Evolutionary conservation across 2,113 vertebrate species (phyloP), one percentile per base, ranked within the genome.

Genomic region (Semicossyphus pulcher): DNA sequence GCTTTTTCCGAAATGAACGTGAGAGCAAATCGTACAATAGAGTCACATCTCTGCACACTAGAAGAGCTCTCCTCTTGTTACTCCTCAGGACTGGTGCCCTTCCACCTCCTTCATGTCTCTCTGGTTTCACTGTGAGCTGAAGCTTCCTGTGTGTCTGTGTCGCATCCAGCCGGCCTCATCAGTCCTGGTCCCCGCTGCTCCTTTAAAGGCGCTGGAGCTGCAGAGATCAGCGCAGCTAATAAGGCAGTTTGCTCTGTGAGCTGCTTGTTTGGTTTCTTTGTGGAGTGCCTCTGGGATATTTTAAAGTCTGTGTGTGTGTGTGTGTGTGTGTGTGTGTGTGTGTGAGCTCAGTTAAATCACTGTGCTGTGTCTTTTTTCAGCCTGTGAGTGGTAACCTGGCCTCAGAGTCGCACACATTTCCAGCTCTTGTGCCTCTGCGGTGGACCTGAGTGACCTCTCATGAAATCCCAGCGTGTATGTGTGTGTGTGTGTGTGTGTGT

Each of bases 191-290:
- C 42, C 57, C 7, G 44, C 64, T 54, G 65, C 11, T 67, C 65
- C 36, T 76, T 77, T 76, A 73, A 75, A 80, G 75, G 60, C 26
- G 20, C 16, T 18, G 36, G n/a, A 21, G 57, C 72, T 56, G 54
- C 53, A 5, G n/a, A 47, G 26, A 64, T 59, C 49, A 42, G 36
- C 15, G 2, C 0, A 0, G 66, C 57, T 68, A 76, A 84, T 68
- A 62, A 79, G 80, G 77, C 74, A 31, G 56, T 65, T 76, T 51
- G 48, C 75, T 78, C 57, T 34, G 37, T n/a, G 20, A 54, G 65
- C 44, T 60, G 72, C 63, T 72, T 69, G 60, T 83, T 81, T 81
- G 57, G 23, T 60, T 54, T 77, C 49, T 70, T 42, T 59, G 52
- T 80, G 53, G 68, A 47, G 23, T 21, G 57, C 67, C 75, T 65